These are phyloP conservation scores for Chaunax sp. DNA, from an alignment of 2,797 vertebrate genomes.

Conservation along the genomic window DNA sequence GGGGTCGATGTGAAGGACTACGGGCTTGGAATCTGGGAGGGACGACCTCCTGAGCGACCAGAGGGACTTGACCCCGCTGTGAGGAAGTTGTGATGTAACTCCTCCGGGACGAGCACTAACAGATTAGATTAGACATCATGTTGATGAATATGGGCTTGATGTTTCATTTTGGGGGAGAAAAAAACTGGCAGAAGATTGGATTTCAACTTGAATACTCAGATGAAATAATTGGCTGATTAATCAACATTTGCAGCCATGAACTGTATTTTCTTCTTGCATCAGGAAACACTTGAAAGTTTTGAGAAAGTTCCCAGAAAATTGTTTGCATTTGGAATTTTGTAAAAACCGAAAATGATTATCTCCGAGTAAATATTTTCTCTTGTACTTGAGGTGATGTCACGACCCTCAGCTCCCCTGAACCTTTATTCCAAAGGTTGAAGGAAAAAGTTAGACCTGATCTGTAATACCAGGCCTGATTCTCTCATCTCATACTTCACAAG, in stretches of 20 bases:
- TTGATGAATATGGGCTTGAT: constrained; percentile 21
- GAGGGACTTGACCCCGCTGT: constrained; percentile 38
- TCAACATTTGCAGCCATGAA: neutral
- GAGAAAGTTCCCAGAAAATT: neutral
- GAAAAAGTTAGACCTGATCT: neutral
- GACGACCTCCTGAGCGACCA: constrained; percentile 19
- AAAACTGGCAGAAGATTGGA: neutral
- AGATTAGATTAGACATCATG: constrained; percentile 47
- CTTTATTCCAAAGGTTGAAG: neutral
- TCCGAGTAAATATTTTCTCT: too few relatives aligned
- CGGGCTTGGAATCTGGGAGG: constrained; percentile 56
- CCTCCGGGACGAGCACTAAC: constrained; percentile 27
- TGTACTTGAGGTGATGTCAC: too few relatives aligned
- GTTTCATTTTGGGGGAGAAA: constrained; percentile 26
- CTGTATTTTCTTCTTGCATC: neutral
- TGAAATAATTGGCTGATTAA: neutral
- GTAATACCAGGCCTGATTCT: neutral
- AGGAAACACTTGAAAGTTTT: neutral
- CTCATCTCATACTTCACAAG: constrained; percentile 28
- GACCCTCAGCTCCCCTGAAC: too few relatives aligned
- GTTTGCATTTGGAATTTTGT: neutral
- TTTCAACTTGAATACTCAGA: neutral
- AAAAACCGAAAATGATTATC: too few relatives aligned
- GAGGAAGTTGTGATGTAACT: constrained; percentile 70
- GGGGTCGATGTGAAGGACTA: constrained; percentile 14